Conservation (phyloP, 2,888 invertebrate genomes). For the Dynastes maya region DNA sequence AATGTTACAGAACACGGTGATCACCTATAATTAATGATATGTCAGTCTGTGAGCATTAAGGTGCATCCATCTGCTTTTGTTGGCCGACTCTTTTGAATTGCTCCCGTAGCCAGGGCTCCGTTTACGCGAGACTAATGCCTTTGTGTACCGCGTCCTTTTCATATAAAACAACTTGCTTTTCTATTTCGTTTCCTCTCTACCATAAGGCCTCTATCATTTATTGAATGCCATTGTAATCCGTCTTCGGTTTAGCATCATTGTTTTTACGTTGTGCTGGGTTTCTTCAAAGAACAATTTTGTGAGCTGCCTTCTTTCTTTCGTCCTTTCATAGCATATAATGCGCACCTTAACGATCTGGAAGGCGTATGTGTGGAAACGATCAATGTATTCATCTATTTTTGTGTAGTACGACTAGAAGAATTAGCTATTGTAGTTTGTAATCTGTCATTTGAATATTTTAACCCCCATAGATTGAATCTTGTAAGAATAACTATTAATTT, state of each 20-base stretch:
- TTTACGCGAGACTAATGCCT: constrained; percentile 66
- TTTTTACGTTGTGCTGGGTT: constrained; percentile 57
- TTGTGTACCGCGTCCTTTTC: constrained; percentile 64
- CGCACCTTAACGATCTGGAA: background rate
- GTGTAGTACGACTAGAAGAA: constrained; percentile 14
- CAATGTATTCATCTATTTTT: constrained; percentile 27
- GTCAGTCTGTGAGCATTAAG: constrained; percentile 68
- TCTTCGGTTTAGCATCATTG: constrained; percentile 58
- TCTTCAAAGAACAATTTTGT: constrained; percentile 54
- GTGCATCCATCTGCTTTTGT: constrained; percentile 67
- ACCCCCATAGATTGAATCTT: background rate
- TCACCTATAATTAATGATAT: constrained; percentile 69
- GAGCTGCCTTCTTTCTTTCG: constrained; percentile 44
- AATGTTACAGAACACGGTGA: constrained; percentile 65
- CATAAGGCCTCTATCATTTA: constrained; percentile 63
- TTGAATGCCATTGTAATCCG: constrained; percentile 63
- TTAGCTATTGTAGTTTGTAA: constrained; percentile 29
- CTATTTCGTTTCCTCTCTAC: constrained; percentile 62
- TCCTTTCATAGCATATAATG: constrained; percentile 41
- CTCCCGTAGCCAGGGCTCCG: constrained; percentile 62
- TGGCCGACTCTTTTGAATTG: constrained; percentile 64
- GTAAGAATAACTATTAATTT: constrained; percentile 15
- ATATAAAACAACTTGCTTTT: constrained; percentile 63
- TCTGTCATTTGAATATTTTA: background rate
- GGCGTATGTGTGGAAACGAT: constrained; percentile 35